These are phyloP conservation scores for Nemoura dubitans DNA, from an alignment of 2,888 invertebrate species.

Conservation along the genomic window DNA sequence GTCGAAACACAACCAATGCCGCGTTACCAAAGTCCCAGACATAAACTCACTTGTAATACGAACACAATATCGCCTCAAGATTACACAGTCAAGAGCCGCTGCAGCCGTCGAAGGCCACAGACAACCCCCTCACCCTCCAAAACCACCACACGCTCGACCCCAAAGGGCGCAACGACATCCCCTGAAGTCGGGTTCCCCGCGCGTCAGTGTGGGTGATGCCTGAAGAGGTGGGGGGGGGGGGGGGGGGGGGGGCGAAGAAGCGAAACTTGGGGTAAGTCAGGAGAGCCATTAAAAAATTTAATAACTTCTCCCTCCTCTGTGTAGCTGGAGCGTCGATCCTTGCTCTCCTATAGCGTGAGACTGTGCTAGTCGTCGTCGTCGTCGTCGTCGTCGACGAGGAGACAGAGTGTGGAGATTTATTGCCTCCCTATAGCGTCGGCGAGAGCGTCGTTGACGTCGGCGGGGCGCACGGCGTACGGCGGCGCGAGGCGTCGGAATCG, in stretches of 20 bases:
- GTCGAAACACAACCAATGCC: too few species aligned
- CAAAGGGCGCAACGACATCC: neutral
- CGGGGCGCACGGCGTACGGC: too few species aligned
- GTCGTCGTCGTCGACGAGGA: neutral
- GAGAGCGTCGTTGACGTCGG: neutral
- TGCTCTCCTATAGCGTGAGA: too few species aligned
- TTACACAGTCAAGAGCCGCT: too few species aligned
- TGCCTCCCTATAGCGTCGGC: neutral
- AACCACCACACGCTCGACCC: neutral
- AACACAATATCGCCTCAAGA: too few species aligned
- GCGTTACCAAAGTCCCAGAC: too few species aligned
- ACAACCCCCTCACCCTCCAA: neutral
- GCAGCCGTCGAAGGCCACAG: neutral
- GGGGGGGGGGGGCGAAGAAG: neutral
- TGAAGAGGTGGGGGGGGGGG: neutral
- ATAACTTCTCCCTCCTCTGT: conserved; percentile 45
- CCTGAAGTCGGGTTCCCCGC: neutral
- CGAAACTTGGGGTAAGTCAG: neutral
- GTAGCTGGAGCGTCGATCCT: too few species aligned
- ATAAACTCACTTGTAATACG: too few species aligned
- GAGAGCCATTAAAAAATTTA: conserved; percentile 47
- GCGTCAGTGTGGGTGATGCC: neutral
- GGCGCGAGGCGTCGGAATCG: too few species aligned
- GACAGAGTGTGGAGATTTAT: neutral
- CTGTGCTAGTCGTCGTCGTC: neutral